phyloP scores from a whole-genome alignment of 1,140 invertebrate genomes.

The Drosophila ananassae region DNA sequence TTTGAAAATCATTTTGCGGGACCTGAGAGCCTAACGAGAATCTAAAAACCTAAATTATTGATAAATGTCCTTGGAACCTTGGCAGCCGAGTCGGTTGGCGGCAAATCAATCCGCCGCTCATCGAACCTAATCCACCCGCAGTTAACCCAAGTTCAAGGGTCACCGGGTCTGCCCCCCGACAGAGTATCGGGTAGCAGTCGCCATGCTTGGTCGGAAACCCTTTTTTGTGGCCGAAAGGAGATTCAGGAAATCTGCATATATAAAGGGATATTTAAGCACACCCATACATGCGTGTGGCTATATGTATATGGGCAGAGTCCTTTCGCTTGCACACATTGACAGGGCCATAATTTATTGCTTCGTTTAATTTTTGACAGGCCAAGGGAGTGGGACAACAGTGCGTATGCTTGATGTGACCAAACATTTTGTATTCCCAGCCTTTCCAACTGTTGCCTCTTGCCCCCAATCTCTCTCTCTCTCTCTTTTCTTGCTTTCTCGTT shows the following conservation, averaged over 20 bases:
- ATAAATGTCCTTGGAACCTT: slow-evolving; percentile 10
- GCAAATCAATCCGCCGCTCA: slow-evolving; percentile 27
- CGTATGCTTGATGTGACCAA: slow-evolving; percentile 65
- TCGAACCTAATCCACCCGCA: slow-evolving; percentile 35
- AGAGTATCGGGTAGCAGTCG: slow-evolving; percentile 20
- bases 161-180: neutral
- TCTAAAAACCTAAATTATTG: slow-evolving; percentile 5
- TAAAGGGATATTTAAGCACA: slow-evolving; percentile 61
- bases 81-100: neutral
- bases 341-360: slow-evolving; percentile 69
- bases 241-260: slow-evolving; percentile 66
- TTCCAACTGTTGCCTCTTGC: slow-evolving; percentile 25
- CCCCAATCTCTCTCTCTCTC: neutral
- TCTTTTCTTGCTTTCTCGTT: neutral
- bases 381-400: slow-evolving; percentile 51
- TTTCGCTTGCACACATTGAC: slow-evolving; percentile 40
- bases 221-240: slow-evolving; percentile 26
- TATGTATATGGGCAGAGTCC: neutral
- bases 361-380: slow-evolving; percentile 66
- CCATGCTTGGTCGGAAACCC: slow-evolving; percentile 16
- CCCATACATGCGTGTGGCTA: neutral
- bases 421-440: slow-evolving; percentile 4
- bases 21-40: neutral
- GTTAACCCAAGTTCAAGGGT: slow-evolving; percentile 8
- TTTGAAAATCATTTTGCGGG: neutral